phyloP scores from a whole-genome alignment of 2,888 invertebrate species.

The Drosophila ustulata region DNA sequence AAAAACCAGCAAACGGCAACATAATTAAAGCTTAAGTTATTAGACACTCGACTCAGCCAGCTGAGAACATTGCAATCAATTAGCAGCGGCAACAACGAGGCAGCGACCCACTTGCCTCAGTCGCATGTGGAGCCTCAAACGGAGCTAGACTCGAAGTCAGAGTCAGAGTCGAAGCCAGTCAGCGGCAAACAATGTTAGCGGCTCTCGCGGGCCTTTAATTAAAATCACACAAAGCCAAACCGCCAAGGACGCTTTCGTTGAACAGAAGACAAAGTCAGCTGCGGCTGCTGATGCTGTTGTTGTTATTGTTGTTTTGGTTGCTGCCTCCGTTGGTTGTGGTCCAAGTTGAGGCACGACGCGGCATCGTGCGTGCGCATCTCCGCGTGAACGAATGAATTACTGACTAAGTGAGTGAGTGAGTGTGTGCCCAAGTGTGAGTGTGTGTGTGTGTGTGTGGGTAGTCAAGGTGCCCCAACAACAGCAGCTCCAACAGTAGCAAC shows the following conservation, averaged over 20 bases:
- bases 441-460: conserved; percentile 53
- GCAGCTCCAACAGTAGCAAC: conserved; percentile 34
- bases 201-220: conserved; percentile 64
- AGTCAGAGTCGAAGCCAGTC: background rate
- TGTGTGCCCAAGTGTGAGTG: background rate
- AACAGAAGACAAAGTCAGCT: conserved; percentile 51
- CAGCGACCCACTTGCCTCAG: conserved; percentile 32
- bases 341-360: conserved; percentile 43
- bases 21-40: conserved; percentile 76
- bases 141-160: background rate
- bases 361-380: conserved; percentile 54
- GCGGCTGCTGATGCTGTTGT: background rate
- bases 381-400: conserved; percentile 3
- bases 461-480: conserved; percentile 46
- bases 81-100: conserved; percentile 40
- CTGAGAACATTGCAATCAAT: conserved; percentile 76
- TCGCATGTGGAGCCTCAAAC: conserved; percentile 23
- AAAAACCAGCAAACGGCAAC: conserved; percentile 39
- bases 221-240: conserved; percentile 69
- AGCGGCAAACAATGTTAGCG: conserved; percentile 45
- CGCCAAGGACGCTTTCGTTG: conserved; percentile 74
- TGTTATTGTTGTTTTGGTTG: conserved; percentile 1
- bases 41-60: conserved; percentile 59
- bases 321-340: conserved; percentile 1
- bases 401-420: background rate